These are phyloP conservation scores for Cosmorhoe ocellata DNA, from an alignment of 2,888 invertebrate genomes.

Conservation along the genomic window DNA sequence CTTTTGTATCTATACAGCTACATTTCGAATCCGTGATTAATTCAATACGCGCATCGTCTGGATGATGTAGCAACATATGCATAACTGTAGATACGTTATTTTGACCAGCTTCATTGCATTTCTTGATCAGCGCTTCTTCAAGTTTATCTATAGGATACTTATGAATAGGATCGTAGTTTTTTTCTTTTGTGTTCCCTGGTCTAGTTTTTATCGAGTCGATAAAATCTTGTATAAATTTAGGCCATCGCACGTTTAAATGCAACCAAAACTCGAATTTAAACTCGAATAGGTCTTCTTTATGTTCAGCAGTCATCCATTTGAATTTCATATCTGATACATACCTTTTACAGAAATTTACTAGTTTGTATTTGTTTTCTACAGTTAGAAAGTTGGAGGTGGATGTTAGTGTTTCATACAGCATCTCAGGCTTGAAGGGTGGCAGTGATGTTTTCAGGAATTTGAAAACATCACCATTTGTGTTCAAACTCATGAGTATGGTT, in stretches of 20 bases:
- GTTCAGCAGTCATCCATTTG: slow-evolving; percentile 3
- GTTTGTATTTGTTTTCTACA: neutral
- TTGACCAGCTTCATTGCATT: neutral
- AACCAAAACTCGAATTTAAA: slow-evolving; percentile 3
- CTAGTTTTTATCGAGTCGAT: neutral
- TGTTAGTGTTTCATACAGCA: neutral
- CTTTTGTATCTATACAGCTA: neutral
- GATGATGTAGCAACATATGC: slow-evolving; percentile 2
- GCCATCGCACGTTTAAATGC: neutral
- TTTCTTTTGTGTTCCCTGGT: no score
- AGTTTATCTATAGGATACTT: neutral
- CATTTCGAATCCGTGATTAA: neutral
- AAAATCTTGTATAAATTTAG: neutral
- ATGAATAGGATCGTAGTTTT: no score
- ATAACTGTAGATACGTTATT: neutral
- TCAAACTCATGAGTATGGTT: neutral
- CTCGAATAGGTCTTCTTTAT: neutral
- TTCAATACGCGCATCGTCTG: slow-evolving; percentile 1
- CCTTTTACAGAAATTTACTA: neutral
- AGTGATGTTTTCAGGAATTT: neutral
- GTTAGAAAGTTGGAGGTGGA: neutral
- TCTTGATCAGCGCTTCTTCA: neutral
- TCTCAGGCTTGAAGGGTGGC: neutral
- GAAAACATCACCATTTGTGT: slow-evolving; percentile 8
- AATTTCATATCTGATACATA: slow-evolving; percentile 5